Conservation (phyloP, 2,888 invertebrate genomes). For the Epirrita christyi region DNA sequence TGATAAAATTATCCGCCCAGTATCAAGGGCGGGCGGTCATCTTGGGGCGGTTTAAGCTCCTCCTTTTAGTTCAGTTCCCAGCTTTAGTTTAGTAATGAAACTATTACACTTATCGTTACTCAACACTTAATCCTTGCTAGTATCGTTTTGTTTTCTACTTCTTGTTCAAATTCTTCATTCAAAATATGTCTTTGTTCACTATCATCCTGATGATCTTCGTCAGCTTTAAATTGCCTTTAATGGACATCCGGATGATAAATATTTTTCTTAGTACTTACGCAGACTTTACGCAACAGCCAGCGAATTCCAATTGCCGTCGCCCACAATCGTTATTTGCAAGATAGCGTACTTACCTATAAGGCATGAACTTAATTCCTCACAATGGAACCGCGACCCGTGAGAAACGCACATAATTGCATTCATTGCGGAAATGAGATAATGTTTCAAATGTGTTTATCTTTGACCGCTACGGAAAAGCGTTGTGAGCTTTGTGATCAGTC, state of each 20-base stretch:
- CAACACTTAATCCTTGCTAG: background rate
- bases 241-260: background rate
- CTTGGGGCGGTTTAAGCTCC: constrained; percentile 48
- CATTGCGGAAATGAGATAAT: constrained; percentile 74
- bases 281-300: constrained; percentile 1
- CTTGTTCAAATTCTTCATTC: too few relatives aligned
- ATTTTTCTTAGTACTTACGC: constrained; percentile 4
- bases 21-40: constrained; percentile 55
- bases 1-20: constrained; percentile 46
- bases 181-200: background rate
- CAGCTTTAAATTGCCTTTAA: background rate
- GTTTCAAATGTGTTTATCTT: constrained; percentile 33
- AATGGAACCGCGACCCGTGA: constrained; percentile 56
- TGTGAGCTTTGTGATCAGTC: constrained; percentile 11
- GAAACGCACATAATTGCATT: constrained; percentile 68
- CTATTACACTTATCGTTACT: background rate
- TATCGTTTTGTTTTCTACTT: too few relatives aligned
- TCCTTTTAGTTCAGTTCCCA: too few relatives aligned
- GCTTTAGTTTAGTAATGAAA: too few relatives aligned
- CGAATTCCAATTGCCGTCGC: constrained; percentile 13
- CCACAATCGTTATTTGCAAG: constrained; percentile 38
- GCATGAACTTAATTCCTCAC: constrained; percentile 33
- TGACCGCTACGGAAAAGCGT: constrained; percentile 25
- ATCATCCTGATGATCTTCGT: background rate
- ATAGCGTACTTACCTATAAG: constrained; percentile 23